These are phyloP conservation scores for Heliconius eleuchia DNA, from an alignment of 1,140 invertebrate genomes.

Conservation along the genomic window DNA sequence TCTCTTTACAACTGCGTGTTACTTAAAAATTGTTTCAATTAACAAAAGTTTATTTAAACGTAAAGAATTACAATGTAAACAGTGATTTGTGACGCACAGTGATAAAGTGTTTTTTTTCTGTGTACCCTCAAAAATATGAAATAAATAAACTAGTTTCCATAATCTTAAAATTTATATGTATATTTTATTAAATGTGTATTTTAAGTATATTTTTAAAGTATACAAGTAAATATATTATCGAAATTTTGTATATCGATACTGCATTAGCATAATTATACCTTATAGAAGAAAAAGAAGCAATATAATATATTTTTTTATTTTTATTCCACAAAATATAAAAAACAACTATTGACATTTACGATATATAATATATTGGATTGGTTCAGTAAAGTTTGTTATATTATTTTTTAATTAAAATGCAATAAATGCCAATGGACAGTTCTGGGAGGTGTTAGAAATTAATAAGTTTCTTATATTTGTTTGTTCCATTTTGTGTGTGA, in stretches of 20 bases:
- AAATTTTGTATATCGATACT: not conserved
- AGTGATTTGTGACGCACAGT: not conserved
- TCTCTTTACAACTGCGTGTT: slow-evolving; percentile 46
- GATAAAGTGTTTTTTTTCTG: not conserved
- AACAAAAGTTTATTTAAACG: not conserved
- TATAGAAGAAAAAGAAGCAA: not conserved
- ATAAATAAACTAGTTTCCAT: not conserved
- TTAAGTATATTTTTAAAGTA: not conserved
- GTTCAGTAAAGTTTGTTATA: not conserved
- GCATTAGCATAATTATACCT: not conserved
- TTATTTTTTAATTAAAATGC: not conserved
- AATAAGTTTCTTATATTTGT: not conserved
- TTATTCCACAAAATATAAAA: not conserved
- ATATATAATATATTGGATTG: not conserved
- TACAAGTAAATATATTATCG: not conserved
- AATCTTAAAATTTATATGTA: not conserved
- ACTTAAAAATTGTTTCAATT: slow-evolving; percentile 7
- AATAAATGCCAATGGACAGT: not conserved
- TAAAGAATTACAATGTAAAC: not conserved
- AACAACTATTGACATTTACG: not conserved
- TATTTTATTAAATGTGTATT: no score
- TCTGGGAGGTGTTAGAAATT: not conserved
- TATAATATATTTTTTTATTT: not conserved
- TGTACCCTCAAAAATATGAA: not conserved
- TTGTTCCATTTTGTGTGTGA: not conserved